phyloP scores from a whole-genome alignment of 2,113 vertebrate genomes.

The Chaetodon auriga region DNA sequence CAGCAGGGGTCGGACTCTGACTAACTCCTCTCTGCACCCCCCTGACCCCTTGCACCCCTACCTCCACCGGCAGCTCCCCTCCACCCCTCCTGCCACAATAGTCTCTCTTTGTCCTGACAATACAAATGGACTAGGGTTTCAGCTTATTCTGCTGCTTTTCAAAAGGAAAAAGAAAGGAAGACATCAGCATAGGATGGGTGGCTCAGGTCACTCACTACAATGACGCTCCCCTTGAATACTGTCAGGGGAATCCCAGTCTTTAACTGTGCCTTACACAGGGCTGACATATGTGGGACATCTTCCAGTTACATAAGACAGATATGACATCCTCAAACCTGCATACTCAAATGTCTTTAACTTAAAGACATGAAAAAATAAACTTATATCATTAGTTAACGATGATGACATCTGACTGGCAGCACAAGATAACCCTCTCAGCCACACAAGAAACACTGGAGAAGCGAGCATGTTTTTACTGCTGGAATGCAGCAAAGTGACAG shows the following conservation, averaged over 20 bases:
- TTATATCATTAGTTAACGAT: neutral
- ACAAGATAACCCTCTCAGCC: constrained; percentile 12
- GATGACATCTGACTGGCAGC: constrained; percentile 9
- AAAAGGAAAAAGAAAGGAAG: constrained; percentile 83
- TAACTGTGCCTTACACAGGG: constrained; percentile 39
- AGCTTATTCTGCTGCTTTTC: constrained; percentile 87
- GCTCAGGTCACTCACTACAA: constrained; percentile 73
- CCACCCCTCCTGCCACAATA: constrained; percentile 73
- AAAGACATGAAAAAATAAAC: neutral
- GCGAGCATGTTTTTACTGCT: constrained; percentile 18
- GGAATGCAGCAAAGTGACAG: constrained; percentile 52
- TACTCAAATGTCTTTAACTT: neutral
- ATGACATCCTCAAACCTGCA: constrained; percentile 5
- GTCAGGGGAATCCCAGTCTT: constrained; percentile 65
- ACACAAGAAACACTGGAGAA: constrained; percentile 26
- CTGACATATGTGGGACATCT: constrained; percentile 63
- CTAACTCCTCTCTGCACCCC: constrained; percentile 59
- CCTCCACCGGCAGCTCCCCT: constrained; percentile 66
- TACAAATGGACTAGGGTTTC: constrained; percentile 86
- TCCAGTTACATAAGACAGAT: constrained; percentile 38
- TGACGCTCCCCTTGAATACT: constrained; percentile 68
- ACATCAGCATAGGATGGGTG: constrained; percentile 81
- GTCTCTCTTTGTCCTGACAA: constrained; percentile 81
- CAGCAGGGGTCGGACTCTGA: constrained; percentile 74
- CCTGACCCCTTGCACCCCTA: constrained; percentile 73